phyloP scores from a whole-genome alignment of 2,113 vertebrate species.

The Phaethornis superciliosus region DNA sequence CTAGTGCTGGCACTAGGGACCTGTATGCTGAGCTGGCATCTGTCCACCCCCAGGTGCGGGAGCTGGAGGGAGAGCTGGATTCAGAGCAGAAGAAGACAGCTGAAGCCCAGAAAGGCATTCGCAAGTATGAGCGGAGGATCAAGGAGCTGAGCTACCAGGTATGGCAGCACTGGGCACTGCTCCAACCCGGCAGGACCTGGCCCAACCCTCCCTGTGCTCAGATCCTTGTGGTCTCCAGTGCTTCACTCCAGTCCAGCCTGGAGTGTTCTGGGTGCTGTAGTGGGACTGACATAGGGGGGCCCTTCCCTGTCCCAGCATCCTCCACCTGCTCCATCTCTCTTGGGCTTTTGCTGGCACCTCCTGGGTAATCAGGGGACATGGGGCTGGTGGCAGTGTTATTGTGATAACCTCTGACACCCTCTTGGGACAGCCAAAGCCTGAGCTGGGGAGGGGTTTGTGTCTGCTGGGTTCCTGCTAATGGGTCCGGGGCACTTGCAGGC shows the following conservation, averaged over 20 bases:
- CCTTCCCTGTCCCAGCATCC: neutral
- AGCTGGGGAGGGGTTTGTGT: fast-evolving
- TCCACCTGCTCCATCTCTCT: neutral
- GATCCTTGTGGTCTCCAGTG: too few relatives aligned
- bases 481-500: conserved; percentile 66
- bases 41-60: conserved; percentile 79
- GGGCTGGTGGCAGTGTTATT: too few relatives aligned
- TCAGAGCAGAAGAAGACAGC: conserved; percentile 87
- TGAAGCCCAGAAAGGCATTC: conserved; percentile 89
- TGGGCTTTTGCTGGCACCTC: neutral
- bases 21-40: neutral
- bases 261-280: neutral
- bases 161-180: neutral
- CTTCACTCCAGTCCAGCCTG: neutral
- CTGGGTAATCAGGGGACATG: neutral
- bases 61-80: conserved; percentile 89
- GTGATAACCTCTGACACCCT: neutral
- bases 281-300: neutral
- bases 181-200: neutral
- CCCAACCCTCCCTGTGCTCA: neutral
- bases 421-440: neutral
- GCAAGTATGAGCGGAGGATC: conserved; percentile 87
- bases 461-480: neutral
- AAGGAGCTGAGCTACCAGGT: conserved; percentile 92
- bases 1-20: neutral